Evolutionary conservation across 1,140 invertebrate species (phyloP), one percentile per base, ranked within the genome.

Genomic region (Brachionus plicatilis): DNA sequence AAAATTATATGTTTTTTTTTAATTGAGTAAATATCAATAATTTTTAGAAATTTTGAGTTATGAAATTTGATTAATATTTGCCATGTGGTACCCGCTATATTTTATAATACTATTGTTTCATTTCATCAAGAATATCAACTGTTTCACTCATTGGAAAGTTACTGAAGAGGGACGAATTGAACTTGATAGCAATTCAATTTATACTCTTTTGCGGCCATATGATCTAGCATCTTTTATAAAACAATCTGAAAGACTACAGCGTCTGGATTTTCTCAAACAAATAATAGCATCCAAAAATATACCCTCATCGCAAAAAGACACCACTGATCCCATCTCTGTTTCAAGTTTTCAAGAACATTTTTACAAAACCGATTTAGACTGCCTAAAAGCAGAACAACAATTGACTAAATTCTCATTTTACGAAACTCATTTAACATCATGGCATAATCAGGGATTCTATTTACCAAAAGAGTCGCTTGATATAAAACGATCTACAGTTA

Each of bases 341-440:
- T 50, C 41, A 50, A 50, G 24, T 24, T 76, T 27, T 82, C 79
- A 82, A 37, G 79, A 82, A 43, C 47, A 60, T 65, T 82, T 82
- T 65, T 82, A 82, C 53, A 65, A 60, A 43, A 82, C 53, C 3
- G 79, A 82, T 27, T 41, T 33, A n/a, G 79, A 82, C 27, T 82
- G 79, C 27, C 20, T 37, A 3, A 82, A 82, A 20, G 79, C 79
- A 14, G 56, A 33, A 20, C 50, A 82, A 45, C 33, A 82, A 82
- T 65, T 82, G n/a, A 82, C 65, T 6, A 82, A 82, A 82, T 82
- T 82, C 17, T 82, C 79, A 4, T 82, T 82, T 68, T 82, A 82
- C 53, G 79, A 82, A 43, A 82, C 65, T 45, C 53, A 82, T 60
- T 14, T 50, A n/a, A 24, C 29, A 12, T 82, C 53, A 24, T 82